Evolutionary conservation across 2,888 invertebrate genomes (phyloP).

Genomic region (Noctua janthina): DNA sequence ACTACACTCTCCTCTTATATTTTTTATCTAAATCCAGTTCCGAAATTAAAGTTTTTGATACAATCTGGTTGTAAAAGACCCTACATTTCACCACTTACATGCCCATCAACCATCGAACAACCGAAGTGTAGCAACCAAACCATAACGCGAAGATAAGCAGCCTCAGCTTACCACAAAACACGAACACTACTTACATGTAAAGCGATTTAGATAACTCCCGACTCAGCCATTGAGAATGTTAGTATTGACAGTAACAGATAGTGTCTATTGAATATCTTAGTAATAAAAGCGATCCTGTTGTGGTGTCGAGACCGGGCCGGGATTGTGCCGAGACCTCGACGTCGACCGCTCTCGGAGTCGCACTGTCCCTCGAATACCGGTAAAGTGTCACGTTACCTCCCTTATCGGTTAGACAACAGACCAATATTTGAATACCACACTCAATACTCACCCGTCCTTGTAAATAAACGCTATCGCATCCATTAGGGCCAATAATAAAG

Average conservation of each 20-base stretch:
- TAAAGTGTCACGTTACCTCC: slow-evolving; percentile 79
- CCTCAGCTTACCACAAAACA: slow-evolving; percentile 55
- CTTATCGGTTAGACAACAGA: slow-evolving; percentile 80
- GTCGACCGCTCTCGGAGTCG: slow-evolving; percentile 35
- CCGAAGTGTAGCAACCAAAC: slow-evolving; percentile 56
- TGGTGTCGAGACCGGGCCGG: slow-evolving; percentile 52
- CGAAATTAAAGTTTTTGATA: slow-evolving; percentile 19
- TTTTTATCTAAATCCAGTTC: slow-evolving; percentile 13
- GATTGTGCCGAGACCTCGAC: slow-evolving; percentile 60
- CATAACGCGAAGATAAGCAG: slow-evolving; percentile 60
- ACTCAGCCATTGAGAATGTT: slow-evolving; percentile 71
- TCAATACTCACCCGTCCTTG: slow-evolving; percentile 75
- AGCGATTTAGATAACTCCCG: slow-evolving; percentile 73
- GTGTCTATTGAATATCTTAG: slow-evolving; percentile 72
- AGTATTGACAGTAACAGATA: slow-evolving; percentile 73
- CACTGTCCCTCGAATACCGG: slow-evolving; percentile 71
- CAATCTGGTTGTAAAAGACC: slow-evolving; percentile 17
- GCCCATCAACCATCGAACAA: slow-evolving; percentile 41
- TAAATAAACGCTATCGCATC: slow-evolving; percentile 70
- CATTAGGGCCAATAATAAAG: slow-evolving; percentile 73
- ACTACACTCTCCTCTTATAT: not conserved
- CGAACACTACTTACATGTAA: slow-evolving; percentile 68
- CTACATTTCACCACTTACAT: slow-evolving; percentile 41
- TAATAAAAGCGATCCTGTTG: slow-evolving; percentile 72
- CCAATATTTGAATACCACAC: slow-evolving; percentile 81